Base-by-base conservation (phyloP, 64 coral and sea anemone genomes). In the Pocillopora verrucosa region DNA sequence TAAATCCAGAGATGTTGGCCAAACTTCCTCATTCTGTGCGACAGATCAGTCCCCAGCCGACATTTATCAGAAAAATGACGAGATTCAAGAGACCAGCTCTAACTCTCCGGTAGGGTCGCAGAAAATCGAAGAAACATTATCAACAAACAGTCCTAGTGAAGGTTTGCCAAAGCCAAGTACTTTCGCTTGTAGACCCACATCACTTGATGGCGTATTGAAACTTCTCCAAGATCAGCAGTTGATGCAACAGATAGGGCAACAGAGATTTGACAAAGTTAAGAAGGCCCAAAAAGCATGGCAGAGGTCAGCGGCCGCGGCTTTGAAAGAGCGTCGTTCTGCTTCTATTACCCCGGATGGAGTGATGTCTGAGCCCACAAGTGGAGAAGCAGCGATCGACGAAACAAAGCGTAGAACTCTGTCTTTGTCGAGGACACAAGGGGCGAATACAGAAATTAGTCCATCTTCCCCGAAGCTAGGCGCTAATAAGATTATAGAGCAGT, bases 171-270 rank as follows among this genome's bases (percentile, higher is more conserved):
- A 57, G 37, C 82, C 4, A 72, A 72, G 37, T 24, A 13, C 24
- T 81, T 78, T 19, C 35, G 79, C 35, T 45, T 16, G 25, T 19
- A 93, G 65, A 80, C 58, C 89, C 14, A 97, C 95, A 4, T 97
- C 95, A 3, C 81, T 97, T 30, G 91, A 93, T 35, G 95, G 90
- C 12, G 95, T 97, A 11, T 30, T 97, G 5, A 93, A 84, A 51
- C 85, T 97, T 34, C 92, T 97, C 84, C 91, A 97, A 61, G 95
- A 97, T 78, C 95, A 97, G 64, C 84, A 93, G 24, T 73, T 88
- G 5, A 63, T 93, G 17, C 95, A 94, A 51, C 91, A 91, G 36
- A 74, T 97, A 59, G 95, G 95, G 3, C 88, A 97, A 58, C 88
- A 77, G 10, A 90, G 88, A 37, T 87, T 94, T 26, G 65, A 80